Base-by-base conservation (phyloP, 30 jellyfish, hydroid and myxozoan genomes). In the Clytia hemisphaerica region DNA sequence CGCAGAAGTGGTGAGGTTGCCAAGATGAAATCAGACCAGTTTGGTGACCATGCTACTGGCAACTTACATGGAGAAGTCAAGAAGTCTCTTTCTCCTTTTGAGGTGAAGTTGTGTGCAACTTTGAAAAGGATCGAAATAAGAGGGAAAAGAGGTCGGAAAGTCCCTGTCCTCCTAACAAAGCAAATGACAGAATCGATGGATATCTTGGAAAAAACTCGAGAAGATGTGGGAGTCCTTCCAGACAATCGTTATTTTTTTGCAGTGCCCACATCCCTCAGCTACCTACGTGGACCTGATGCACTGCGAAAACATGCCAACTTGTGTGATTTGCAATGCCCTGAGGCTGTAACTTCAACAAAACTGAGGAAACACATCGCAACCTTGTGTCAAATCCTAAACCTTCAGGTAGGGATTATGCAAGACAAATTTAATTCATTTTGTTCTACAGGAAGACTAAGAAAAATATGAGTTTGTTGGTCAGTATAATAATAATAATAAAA, bases 361-460 rank as follows among this genome's bases (percentile, higher is more conserved):
- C 54, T 76, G 18, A 45, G 81, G 61, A 76, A 62, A 70, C 72
- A 55, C 50, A 70, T 76, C 26, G 81, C 90, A 40, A 76, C 81
- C 26, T 75, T 76, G 14, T 62, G 76, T 35, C 81, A 76, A 76
- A 48, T 76, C 32, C 44, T 63, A 15, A 76, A 76, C 58, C 55
- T 76, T 64, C n/a, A n/a, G n/a, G n/a, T n/a, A n/a, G n/a, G n/a
- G n/a, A n/a, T n/a, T n/a, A n/a, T n/a, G n/a, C n/a, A n/a, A n/a
- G n/a, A n/a, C n/a, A n/a, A n/a, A n/a, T n/a, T n/a, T n/a, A n/a
- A n/a, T n/a, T n/a, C n/a, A n/a, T n/a, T n/a, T n/a, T n/a, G n/a
- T n/a, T n/a, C n/a, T n/a, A n/a, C n/a, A n/a, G n/a, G n/a, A n/a
- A n/a, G n/a, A n/a, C n/a, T n/a, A n/a, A n/a, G n/a, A n/a, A n/a